Conservation (phyloP, 2,888 invertebrate genomes). For the Tyria jacobaeae region DNA sequence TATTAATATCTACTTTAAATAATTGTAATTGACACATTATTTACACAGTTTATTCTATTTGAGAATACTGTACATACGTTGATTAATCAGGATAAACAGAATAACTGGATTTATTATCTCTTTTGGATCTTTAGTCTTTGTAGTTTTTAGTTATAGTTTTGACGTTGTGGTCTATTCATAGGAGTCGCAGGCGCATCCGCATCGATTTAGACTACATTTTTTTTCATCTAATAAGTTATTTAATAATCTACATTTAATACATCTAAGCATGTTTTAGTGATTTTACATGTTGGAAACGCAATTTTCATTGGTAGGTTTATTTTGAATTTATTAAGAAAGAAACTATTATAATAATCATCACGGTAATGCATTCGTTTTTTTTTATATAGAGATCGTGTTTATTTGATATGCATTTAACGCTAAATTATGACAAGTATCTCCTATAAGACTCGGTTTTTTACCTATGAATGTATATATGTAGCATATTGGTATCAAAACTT, state of each 20-base stretch:
- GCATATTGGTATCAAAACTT: constrained; percentile 7
- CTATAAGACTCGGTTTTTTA: constrained; percentile 1
- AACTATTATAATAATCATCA: background rate
- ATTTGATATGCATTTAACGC: background rate
- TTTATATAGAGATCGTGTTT: background rate
- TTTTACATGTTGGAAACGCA: background rate
- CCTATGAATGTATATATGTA: constrained; percentile 23
- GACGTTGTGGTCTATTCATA: background rate
- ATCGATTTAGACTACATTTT: background rate
- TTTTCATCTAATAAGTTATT: background rate
- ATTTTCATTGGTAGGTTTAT: background rate
- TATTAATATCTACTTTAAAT: background rate
- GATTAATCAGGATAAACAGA: background rate
- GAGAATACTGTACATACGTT: background rate
- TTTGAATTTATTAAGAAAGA: background rate
- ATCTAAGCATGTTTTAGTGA: background rate
- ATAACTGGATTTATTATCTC: background rate
- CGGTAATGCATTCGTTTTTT: background rate
- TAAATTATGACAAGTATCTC: constrained; percentile 12
- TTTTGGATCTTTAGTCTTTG: constrained; percentile 8
- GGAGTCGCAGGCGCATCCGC: constrained; percentile 49
- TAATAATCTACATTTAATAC: background rate
- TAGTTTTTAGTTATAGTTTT: constrained; percentile 14
- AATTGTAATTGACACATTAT: background rate
- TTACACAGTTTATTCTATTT: background rate